These are phyloP conservation scores for Microhierax caerulescens DNA, from an alignment of 2,797 vertebrate species.

Conservation along the genomic window DNA sequence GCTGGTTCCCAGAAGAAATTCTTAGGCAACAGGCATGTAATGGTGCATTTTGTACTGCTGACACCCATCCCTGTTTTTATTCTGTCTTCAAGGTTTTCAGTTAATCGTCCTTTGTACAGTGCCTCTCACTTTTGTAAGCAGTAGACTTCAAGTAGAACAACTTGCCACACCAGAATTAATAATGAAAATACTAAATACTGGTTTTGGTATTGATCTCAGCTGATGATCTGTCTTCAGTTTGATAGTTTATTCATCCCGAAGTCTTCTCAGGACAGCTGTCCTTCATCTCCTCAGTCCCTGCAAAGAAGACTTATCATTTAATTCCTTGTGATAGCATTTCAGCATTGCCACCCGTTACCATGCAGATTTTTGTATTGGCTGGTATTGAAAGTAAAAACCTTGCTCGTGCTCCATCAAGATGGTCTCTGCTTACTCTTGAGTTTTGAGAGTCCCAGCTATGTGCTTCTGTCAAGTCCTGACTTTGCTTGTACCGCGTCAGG, in stretches of 20 bases:
- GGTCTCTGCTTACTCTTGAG: neutral
- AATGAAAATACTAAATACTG: neutral
- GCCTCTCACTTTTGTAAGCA: neutral
- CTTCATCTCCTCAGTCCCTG: neutral
- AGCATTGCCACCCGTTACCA: neutral
- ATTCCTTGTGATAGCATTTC: neutral
- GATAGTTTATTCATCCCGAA: neutral
- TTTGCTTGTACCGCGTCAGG: rapidly evolving
- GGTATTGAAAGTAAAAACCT: neutral
- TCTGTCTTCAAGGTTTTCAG: neutral
- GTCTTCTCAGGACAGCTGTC: neutral
- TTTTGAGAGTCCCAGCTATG: neutral
- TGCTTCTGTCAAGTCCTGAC: neutral
- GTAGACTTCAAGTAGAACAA: neutral
- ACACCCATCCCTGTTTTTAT: neutral
- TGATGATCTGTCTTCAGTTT: neutral
- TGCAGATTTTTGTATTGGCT: neutral
- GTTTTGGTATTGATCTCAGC: neutral
- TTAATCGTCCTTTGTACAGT: rapidly evolving
- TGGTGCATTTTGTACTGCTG: neutral
- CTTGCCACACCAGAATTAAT: too few species aligned
- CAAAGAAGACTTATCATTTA: rapidly evolving
- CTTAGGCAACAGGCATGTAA: rapidly evolving
- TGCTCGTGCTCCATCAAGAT: rapidly evolving
- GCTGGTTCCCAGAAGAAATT: neutral